Evolutionary conservation across 1,140 invertebrate genomes (phyloP), one percentile per base, ranked within the genome.

Genomic region (Drosophila nannoptera): DNA sequence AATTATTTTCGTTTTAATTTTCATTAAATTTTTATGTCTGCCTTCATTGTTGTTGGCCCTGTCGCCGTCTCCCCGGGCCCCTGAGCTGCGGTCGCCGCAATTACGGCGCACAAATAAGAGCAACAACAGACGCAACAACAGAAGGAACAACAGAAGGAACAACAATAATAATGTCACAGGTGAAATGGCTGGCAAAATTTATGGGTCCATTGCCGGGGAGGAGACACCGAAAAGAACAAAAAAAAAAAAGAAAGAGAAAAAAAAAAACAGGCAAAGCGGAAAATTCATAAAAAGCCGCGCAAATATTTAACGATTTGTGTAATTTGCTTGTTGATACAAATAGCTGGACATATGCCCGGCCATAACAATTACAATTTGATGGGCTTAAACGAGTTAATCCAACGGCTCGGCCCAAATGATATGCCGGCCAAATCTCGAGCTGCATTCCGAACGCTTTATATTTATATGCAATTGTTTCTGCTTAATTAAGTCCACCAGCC

Each of bases 1-100:
- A 84, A 84, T 86, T 86, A 84, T 84, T 76, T 80, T 86, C 80
- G 80, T 84, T 84, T 84, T 84, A 86, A 84, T 84, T 84, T 84
- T 84, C 80, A 84, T 84, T 86, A 86, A 84, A 84, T 84, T 84
- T 83, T 83, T 73, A 83, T 84, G 75, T 56, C 67, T 53, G 42
- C 54, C 48, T 68, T 78, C 71, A 70, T 82, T 73, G 52, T 52
- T 71, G 35, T 48, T 71, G 38, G n/a, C 31, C n/a, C 53, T 42
- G 40, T 69, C 45, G 56, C 50, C 75, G 50, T 77, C 59, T 70
- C 43, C 40, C 43, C 40, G 42, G 32, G 31, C 46, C 55, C 45
- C 77, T 56, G n/a, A n/a, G n/a, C n/a, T n/a, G n/a, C n/a, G n/a
- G 81, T 80, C 63, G 81, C 81, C 80, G 64, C 81, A 84, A 84